These are phyloP conservation scores for Stylophora pistillata DNA, from an alignment of 64 coral and sea anemone species.

Conservation along the genomic window DNA sequence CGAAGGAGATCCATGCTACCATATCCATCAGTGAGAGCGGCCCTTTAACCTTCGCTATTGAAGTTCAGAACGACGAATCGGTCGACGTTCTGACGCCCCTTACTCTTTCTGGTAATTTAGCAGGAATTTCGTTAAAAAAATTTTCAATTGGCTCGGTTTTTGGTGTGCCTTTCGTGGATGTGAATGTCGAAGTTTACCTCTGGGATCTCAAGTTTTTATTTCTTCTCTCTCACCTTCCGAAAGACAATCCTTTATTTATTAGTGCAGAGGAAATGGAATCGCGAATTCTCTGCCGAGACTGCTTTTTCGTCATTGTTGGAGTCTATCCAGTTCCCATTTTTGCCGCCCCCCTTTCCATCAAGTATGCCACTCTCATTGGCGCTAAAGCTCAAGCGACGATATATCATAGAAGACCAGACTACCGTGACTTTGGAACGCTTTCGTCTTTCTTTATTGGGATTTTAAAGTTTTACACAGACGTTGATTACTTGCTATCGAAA, in stretches of 20 bases:
- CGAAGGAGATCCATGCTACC: conserved; percentile 27
- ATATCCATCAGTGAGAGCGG: conserved; percentile 49
- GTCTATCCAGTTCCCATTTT: conserved; percentile 64
- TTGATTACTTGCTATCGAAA: conserved; percentile 51
- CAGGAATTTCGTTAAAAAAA: conserved; percentile 33
- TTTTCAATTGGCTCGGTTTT: conserved; percentile 65
- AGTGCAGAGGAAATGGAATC: conserved; percentile 70
- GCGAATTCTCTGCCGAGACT: conserved; percentile 72
- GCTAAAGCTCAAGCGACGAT: conserved; percentile 43
- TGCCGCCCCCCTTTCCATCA: conserved; percentile 54
- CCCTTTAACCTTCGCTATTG: conserved; percentile 36
- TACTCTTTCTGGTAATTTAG: conserved; percentile 4
- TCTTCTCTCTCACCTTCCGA: conserved; percentile 66
- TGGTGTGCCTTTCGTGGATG: conserved; percentile 60
- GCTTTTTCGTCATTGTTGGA: conserved; percentile 69
- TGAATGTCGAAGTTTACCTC: conserved; percentile 54
- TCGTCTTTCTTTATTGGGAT: conserved; percentile 47
- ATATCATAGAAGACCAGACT: conserved; percentile 59
- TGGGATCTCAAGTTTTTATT: conserved; percentile 59
- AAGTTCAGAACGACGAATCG: conserved; percentile 69
- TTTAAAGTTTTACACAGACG: conserved; percentile 58
- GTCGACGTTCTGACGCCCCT: conserved; percentile 26
- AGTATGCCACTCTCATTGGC: conserved; percentile 47
- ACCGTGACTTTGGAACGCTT: conserved; percentile 38
- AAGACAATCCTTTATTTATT: conserved; percentile 38